These are phyloP conservation scores for Catostomus latipinnis DNA, from an alignment of 2,797 vertebrate species.

Conservation along the genomic window DNA sequence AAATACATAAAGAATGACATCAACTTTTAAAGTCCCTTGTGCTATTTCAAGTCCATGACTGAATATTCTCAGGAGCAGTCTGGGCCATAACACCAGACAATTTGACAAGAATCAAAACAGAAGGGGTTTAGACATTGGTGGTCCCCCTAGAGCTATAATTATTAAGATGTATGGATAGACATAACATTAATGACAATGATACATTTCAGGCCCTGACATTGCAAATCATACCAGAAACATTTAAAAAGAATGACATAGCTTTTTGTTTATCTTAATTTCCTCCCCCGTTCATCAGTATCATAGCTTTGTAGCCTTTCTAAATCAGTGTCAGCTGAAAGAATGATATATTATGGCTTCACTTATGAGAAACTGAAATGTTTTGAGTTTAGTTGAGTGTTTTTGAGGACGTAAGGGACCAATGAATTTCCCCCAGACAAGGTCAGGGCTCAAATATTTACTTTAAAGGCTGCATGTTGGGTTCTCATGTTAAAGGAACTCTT, in stretches of 20 bases:
- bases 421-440: constrained; percentile 24
- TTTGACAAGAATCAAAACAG: constrained; percentile 14
- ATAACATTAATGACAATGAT: neutral
- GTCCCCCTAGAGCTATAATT: neutral
- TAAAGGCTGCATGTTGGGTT: constrained; percentile 17
- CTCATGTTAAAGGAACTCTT: constrained; percentile 28
- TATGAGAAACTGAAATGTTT: neutral
- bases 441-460: constrained; percentile 28
- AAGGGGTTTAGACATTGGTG: neutral
- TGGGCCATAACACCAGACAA: neutral
- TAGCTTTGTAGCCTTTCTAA: too few species aligned
- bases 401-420: neutral
- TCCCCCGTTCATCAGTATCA: too few species aligned
- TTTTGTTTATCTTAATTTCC: neutral
- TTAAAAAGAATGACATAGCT: neutral
- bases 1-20: neutral
- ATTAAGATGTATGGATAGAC: constrained; percentile 17
- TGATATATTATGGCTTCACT: neutral
- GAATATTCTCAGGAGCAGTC: neutral
- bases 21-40: neutral
- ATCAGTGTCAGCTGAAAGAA: too few species aligned
- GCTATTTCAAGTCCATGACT: neutral
- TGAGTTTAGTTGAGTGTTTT: neutral
- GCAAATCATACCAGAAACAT: neutral
- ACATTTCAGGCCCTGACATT: neutral